A percentile compares a stretch with the other conserved stretches of the same genome.
Conservation (phyloP, 2,797 vertebrate species). For the Paratrypauchen microcephalus region DNA sequence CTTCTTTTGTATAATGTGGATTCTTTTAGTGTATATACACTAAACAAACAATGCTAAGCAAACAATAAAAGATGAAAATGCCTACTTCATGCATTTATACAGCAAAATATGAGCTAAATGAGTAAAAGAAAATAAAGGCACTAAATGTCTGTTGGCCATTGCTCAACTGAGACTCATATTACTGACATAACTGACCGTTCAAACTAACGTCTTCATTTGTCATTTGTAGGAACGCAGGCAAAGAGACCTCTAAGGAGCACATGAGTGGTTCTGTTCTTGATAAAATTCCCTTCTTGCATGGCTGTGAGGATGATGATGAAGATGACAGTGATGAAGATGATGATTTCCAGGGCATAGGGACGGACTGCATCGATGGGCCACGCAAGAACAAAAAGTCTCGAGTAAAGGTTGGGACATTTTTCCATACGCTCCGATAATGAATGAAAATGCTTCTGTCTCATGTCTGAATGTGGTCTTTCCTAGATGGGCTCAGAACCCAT, state of each 20-base stretch:
- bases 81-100: not conserved
- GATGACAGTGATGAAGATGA: conserved; percentile 91
- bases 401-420: conserved; percentile 71
- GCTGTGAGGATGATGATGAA: conserved; percentile 86
- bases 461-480: conserved; percentile 4
- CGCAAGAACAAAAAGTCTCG: conserved; percentile 83
- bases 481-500: conserved; percentile 83
- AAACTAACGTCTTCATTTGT: conserved; percentile 14
- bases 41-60: not conserved
- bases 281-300: conserved; percentile 86
- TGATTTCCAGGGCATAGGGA: conserved; percentile 82
- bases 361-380: conserved; percentile 80
- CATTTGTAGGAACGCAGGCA: conserved; percentile 83
- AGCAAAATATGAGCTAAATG: not conserved
- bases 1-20: not conserved
- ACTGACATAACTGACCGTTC: not conserved
- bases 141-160: not conserved
- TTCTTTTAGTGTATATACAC: not conserved
- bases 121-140: not conserved
- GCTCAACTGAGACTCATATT: not conserved
- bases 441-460: not conserved
- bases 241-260: conserved; percentile 80
- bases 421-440: not conserved
- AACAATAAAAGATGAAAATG: not conserved
- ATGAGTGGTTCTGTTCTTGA: conserved; percentile 79